Conservation (phyloP, 2,888 invertebrate genomes). For the Papilio demoleus region DNA sequence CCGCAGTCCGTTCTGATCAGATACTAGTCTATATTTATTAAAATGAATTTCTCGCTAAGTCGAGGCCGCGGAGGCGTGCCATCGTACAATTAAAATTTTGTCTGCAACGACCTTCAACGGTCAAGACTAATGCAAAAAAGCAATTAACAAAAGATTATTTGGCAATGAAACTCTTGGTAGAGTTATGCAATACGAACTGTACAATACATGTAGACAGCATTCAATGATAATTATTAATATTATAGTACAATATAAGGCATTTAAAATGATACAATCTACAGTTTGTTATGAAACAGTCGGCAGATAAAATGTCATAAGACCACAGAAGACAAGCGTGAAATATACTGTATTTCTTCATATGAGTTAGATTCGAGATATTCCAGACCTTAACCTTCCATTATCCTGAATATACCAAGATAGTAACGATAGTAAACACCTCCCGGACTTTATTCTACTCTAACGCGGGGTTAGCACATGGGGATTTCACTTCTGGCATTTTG, state of each 20-base stretch:
- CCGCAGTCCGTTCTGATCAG: not conserved
- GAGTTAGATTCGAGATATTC: no score
- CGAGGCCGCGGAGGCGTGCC: constrained; percentile 47
- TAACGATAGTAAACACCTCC: no score
- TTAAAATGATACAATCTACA: not conserved
- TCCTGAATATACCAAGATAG: no score
- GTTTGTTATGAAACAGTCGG: not conserved
- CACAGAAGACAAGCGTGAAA: not conserved
- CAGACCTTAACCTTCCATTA: no score
- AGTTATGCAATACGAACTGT: not conserved
- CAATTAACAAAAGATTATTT: constrained; percentile 48
- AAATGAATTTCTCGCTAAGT: constrained; percentile 13
- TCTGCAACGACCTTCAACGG: constrained; percentile 50
- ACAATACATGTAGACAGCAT: not conserved
- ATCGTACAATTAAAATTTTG: constrained; percentile 53
- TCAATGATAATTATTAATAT: not conserved
- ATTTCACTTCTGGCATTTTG: no score
- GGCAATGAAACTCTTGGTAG: constrained; percentile 12
- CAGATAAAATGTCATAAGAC: not conserved
- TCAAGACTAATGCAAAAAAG: constrained; percentile 40
- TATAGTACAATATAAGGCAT: not conserved
- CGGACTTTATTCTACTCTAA: no score
- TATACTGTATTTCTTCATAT: not conserved
- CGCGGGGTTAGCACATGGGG: no score
- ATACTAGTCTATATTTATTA: constrained; percentile 17